These are phyloP conservation scores for Anodontia alba DNA, from an alignment of 2,888 invertebrate genomes.

Conservation along the genomic window DNA sequence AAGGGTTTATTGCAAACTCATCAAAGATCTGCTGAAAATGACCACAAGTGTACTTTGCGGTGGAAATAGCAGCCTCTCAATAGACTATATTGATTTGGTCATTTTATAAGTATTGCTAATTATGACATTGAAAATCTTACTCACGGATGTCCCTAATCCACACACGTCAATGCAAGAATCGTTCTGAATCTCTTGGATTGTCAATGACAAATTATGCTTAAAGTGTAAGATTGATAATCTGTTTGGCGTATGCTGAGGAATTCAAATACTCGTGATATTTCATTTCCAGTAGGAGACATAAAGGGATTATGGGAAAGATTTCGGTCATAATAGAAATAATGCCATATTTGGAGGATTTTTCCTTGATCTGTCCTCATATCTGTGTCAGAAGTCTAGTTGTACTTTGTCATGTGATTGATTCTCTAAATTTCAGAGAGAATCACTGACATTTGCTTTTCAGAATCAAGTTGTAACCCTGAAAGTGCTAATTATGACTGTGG, in stretches of 20 bases:
- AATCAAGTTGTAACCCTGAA: too few relatives aligned
- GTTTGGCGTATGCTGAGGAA: background rate
- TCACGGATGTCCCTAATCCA: background rate
- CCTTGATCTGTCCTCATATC: too few relatives aligned
- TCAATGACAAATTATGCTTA: background rate
- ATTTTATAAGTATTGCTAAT: background rate
- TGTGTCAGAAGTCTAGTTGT: too few relatives aligned
- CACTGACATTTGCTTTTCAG: too few relatives aligned
- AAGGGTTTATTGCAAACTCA: background rate
- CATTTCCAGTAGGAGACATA: too few relatives aligned
- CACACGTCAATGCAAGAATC: background rate
- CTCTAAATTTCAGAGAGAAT: too few relatives aligned
- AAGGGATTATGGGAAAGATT: too few relatives aligned
- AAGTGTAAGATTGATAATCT: conserved; percentile 7
- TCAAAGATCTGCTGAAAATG: background rate
- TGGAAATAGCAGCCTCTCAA: background rate
- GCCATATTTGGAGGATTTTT: too few relatives aligned
- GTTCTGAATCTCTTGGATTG: background rate
- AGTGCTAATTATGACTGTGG: too few relatives aligned
- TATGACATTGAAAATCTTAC: background rate
- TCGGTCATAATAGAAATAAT: too few relatives aligned
- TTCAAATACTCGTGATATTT: too few relatives aligned
- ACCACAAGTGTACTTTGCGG: background rate
- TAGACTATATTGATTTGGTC: background rate
- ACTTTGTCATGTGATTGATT: too few relatives aligned